Evolutionary conservation across 2,888 invertebrate species (phyloP).

Genomic region (Tenthredo scrophulariae): DNA sequence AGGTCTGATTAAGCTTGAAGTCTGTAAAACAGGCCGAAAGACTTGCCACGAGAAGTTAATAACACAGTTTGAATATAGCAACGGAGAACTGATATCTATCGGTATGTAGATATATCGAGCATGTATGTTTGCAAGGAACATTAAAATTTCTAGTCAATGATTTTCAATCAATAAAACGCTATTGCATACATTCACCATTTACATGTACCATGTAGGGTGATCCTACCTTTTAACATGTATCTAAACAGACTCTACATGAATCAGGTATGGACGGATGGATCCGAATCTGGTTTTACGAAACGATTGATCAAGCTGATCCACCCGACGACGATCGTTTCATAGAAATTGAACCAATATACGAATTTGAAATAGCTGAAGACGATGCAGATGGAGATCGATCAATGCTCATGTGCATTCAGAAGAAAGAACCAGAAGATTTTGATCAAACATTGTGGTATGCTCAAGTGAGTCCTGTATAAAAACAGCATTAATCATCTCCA

Average conservation of each 20-base stretch:
- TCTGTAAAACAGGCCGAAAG: constrained; percentile 85
- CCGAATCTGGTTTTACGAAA: constrained; percentile 94
- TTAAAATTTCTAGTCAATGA: neutral
- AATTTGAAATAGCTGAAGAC: constrained; percentile 83
- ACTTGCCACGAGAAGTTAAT: constrained; percentile 88
- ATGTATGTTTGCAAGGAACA: neutral
- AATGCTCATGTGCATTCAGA: constrained; percentile 81
- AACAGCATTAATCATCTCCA: neutral
- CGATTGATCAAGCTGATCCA: constrained; percentile 92
- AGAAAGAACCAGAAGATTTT: constrained; percentile 75
- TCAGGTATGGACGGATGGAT: constrained; percentile 88
- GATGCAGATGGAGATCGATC: constrained; percentile 55
- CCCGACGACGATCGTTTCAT: constrained; percentile 89
- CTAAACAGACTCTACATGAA: neutral
- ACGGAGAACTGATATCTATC: constrained; percentile 81
- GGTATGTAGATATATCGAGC: constrained; percentile 74
- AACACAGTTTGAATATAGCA: constrained; percentile 81
- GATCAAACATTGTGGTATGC: constrained; percentile 83
- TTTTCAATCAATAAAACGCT: constrained; percentile 18
- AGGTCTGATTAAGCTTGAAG: constrained; percentile 91
- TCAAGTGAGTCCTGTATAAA: constrained; percentile 82
- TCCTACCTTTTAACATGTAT: neutral
- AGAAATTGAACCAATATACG: constrained; percentile 92
- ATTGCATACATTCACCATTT: neutral
- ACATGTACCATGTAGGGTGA: neutral